These are phyloP conservation scores for Scelioninae gen. 1 DNA, from an alignment of 2,888 invertebrate species.

Conservation along the genomic window DNA sequence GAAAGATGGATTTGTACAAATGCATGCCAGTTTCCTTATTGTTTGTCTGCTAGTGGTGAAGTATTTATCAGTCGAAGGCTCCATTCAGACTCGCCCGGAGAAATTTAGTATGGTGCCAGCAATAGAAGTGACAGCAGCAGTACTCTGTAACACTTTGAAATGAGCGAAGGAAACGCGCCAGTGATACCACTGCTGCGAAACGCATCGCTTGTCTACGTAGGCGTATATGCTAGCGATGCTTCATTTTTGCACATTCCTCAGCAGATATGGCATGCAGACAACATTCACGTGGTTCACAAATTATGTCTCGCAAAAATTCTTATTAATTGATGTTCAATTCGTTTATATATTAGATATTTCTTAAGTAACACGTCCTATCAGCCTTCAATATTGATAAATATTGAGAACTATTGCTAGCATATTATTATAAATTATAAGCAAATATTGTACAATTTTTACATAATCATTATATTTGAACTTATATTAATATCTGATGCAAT, in stretches of 20 bases:
- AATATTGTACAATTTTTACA: too few relatives aligned
- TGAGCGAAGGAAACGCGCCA: slow-evolving; percentile 45
- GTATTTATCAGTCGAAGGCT: slow-evolving; percentile 50
- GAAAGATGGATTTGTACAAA: slow-evolving; percentile 33
- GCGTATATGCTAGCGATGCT: slow-evolving; percentile 50
- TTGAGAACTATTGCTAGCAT: too few relatives aligned
- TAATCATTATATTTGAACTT: too few relatives aligned
- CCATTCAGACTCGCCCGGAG: slow-evolving; percentile 57
- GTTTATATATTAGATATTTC: neutral
- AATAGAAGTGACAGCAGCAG: slow-evolving; percentile 38
- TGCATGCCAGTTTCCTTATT: slow-evolving; percentile 47
- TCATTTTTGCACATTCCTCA: slow-evolving; percentile 54
- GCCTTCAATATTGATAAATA: too few relatives aligned
- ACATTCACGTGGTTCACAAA: slow-evolving; percentile 23
- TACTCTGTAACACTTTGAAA: slow-evolving; percentile 43
- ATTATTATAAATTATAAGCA: too few relatives aligned
- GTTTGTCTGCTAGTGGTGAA: slow-evolving; percentile 43
- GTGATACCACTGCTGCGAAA: slow-evolving; percentile 46
- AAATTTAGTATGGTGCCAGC: slow-evolving; percentile 50
- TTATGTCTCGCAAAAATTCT: slow-evolving; percentile 3
- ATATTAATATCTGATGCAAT: too few relatives aligned
- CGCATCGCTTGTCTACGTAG: slow-evolving; percentile 46
- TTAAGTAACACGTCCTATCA: too few relatives aligned
- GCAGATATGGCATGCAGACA: slow-evolving; percentile 35
- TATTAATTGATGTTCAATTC: slow-evolving; percentile 2